Percentiles rank a stretch among this genome's conserved stretches.
Conservation (phyloP, 2,113 vertebrate species). For the Alces alces region DNA sequence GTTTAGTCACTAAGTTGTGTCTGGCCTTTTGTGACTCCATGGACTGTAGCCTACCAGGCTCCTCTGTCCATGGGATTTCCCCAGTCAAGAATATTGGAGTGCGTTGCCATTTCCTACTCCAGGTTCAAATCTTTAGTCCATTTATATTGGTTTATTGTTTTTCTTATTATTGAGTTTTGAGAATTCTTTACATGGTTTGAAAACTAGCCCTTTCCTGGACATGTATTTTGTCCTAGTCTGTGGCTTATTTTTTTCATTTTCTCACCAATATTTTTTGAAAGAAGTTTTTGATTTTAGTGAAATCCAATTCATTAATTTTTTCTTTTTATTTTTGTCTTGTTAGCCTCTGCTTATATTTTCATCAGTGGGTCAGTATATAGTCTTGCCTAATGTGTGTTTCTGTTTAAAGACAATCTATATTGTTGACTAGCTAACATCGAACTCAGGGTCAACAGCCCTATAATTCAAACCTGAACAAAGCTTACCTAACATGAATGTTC, state of each 20-base stretch:
- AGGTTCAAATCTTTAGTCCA: not conserved
- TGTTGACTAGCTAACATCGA: not conserved
- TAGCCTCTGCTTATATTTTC: not conserved
- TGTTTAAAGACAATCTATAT: not conserved
- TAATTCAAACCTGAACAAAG: not conserved
- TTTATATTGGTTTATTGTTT: not conserved
- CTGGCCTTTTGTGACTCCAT: not conserved
- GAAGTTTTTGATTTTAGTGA: not conserved
- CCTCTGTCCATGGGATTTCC: not conserved
- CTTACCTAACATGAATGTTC: not conserved
- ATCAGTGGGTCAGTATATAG: not conserved
- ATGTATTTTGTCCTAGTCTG: not conserved
- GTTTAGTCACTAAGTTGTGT: not conserved
- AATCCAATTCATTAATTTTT: not conserved
- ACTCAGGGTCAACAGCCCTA: not conserved
- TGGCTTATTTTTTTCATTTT: not conserved
- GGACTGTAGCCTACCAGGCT: not conserved
- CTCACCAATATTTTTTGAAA: not conserved
- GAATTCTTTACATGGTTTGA: not conserved
- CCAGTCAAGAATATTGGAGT: not conserved
- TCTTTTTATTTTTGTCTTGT: not conserved
- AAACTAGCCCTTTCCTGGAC: not conserved
- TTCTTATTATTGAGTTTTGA: not conserved
- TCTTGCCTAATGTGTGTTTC: not conserved
- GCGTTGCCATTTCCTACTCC: not conserved